Conservation (phyloP, 1,140 invertebrate species). For the Drosophila obscura region DNA sequence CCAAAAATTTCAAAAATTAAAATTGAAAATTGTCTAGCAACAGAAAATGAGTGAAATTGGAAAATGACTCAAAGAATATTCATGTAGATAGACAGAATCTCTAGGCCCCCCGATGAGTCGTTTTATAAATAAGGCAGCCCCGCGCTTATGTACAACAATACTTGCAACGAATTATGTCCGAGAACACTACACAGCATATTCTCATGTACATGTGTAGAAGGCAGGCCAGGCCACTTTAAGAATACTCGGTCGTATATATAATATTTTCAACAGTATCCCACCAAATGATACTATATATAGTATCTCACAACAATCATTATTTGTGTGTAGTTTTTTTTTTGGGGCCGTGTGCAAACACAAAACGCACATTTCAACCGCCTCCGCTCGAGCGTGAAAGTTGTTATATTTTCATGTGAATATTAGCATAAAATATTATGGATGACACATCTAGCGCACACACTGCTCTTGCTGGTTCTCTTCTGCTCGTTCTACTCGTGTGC, state of each 20-base stretch:
- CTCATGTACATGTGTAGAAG: constrained; percentile 12
- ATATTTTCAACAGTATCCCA: constrained; percentile 39
- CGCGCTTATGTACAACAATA: constrained; percentile 49
- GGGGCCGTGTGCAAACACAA: constrained; percentile 81
- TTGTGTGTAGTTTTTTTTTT: constrained; percentile 50
- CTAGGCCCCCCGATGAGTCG: constrained; percentile 59
- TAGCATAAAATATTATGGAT: constrained; percentile 82
- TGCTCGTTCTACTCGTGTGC: constrained; percentile 37
- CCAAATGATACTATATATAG: constrained; percentile 27
- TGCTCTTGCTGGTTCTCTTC: constrained; percentile 14
- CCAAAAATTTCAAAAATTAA: constrained; percentile 29
- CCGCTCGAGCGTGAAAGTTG: constrained; percentile 76
- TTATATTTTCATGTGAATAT: constrained; percentile 76
- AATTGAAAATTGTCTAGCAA: constrained; percentile 23
- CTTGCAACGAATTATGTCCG: constrained; percentile 26
- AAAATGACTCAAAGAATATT: constrained; percentile 26
- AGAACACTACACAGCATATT: constrained; percentile 25
- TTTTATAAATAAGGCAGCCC: constrained; percentile 67
- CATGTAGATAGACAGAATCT: constrained; percentile 18
- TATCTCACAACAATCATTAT: constrained; percentile 5
- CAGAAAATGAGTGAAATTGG: constrained; percentile 58
- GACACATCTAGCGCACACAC: constrained; percentile 72
- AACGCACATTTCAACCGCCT: constrained; percentile 81
- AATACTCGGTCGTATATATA: constrained; percentile 45
- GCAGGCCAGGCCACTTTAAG: constrained; percentile 58